Evolutionary conservation across 2,113 vertebrate genomes (phyloP).

Genomic region (Pholis gunnellus): DNA sequence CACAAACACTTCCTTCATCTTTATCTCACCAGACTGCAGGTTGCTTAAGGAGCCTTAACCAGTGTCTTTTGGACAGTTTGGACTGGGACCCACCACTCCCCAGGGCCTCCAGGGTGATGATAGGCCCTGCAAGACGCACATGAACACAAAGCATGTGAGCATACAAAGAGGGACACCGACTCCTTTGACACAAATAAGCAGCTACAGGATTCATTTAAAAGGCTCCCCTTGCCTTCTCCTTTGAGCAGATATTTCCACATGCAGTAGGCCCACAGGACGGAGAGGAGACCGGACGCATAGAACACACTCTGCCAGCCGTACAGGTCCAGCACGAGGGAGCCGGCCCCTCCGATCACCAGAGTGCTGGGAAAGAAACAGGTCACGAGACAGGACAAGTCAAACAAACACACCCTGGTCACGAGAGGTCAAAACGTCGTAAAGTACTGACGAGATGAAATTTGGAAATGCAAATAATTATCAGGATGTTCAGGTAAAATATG

Average conservation of each 20-base stretch:
- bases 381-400: conserved; percentile 24
- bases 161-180: conserved; percentile 22
- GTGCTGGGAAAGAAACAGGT: conserved; percentile 79
- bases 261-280: conserved; percentile 92
- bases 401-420: neutral
- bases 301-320: conserved; percentile 95
- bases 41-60: conserved; percentile 91
- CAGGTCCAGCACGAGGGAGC: conserved; percentile 93
- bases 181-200: conserved; percentile 16
- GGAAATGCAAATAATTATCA: neutral
- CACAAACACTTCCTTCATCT: neutral
- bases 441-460: neutral
- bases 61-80: conserved; percentile 88
- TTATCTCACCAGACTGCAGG: conserved; percentile 92
- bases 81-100: conserved; percentile 81
- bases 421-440: neutral
- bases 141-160: neutral
- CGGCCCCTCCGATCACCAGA: conserved; percentile 89
- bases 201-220: neutral
- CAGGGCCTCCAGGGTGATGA: conserved; percentile 87
- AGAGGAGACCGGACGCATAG: conserved; percentile 91
- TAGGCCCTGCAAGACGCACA: conserved; percentile 83
- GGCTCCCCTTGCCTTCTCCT: conserved; percentile 84
- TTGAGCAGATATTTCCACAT: conserved; percentile 93
- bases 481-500: neutral